phyloP scores from a whole-genome alignment of 2,797 vertebrate genomes.

The Phylloscopus collybita region DNA sequence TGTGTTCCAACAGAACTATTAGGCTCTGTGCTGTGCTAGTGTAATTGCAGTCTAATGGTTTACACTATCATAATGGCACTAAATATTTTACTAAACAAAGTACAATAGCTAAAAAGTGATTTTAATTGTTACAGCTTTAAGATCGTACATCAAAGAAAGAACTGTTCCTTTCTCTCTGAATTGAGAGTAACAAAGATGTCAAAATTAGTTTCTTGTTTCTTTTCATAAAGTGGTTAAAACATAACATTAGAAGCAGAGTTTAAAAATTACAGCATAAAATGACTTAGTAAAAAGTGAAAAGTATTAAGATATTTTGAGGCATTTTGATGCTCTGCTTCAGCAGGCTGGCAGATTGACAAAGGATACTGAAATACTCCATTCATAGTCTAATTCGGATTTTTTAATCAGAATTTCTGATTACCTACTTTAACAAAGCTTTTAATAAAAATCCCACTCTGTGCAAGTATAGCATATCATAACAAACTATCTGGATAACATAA shows the following conservation, averaged over 20 bases:
- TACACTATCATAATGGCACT: constrained; percentile 69
- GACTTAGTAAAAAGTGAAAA: background rate
- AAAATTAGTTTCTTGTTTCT: constrained; percentile 5
- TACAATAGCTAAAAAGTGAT: constrained; percentile 71
- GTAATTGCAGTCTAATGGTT: constrained; percentile 76
- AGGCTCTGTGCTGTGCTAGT: constrained; percentile 53
- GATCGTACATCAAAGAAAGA: constrained; percentile 4
- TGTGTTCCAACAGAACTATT: constrained; percentile 70
- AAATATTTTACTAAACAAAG: constrained; percentile 77
- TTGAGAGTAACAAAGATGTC: constrained; percentile 1
- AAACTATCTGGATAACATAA: background rate
- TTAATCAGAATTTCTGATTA: background rate
- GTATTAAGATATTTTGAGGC: background rate
- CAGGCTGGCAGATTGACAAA: background rate
- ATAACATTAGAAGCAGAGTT: background rate
- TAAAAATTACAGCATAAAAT: background rate
- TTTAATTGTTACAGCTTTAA: constrained; percentile 64
- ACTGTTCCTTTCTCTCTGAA: background rate
- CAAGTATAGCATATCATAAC: background rate
- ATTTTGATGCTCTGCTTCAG: background rate
- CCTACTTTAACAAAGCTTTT: background rate
- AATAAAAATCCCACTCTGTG: background rate
- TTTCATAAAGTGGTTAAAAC: background rate
- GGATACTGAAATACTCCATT: background rate
- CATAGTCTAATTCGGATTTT: background rate